A percentile compares a stretch with the other conserved stretches of the same genome.
These are phyloP conservation scores for Drymodes brunneopygia DNA, from an alignment of 2,113 vertebrate species.

Conservation along the genomic window DNA sequence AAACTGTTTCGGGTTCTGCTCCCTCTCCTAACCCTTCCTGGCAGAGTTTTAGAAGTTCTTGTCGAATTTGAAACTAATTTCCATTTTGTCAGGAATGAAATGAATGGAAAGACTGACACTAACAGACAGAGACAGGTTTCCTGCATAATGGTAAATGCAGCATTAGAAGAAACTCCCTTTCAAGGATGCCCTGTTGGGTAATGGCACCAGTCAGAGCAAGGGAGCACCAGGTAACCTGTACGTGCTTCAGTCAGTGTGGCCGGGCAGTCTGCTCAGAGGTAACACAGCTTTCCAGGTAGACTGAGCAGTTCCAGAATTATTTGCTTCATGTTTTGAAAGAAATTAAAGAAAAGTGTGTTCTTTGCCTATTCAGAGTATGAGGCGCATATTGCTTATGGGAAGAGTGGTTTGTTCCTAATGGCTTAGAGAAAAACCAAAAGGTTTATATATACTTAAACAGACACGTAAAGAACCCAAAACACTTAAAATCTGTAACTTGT, in stretches of 20 bases:
- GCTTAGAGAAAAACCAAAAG: constrained; percentile 52
- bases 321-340: constrained; percentile 3
- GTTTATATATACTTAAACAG: constrained; percentile 36
- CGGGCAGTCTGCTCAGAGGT: not conserved
- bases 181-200: not conserved
- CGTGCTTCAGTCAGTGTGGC: not conserved
- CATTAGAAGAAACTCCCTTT: not conserved
- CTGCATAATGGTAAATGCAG: not conserved
- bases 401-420: constrained; percentile 41
- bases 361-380: not conserved
- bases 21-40: constrained; percentile 40
- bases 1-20: not conserved
- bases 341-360: constrained; percentile 27
- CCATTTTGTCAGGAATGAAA: not conserved
- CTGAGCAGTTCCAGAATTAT: constrained; percentile 1
- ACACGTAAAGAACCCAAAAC: constrained; percentile 28
- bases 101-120: not conserved
- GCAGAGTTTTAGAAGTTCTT: not conserved
- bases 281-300: not conserved
- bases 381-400: constrained; percentile 58
- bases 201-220: not conserved
- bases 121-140: not conserved
- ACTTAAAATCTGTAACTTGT: constrained; percentile 64
- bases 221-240: not conserved
- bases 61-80: not conserved